phyloP scores from a whole-genome alignment of 2,113 vertebrate species.

The Paramisgurnus dabryanus region DNA sequence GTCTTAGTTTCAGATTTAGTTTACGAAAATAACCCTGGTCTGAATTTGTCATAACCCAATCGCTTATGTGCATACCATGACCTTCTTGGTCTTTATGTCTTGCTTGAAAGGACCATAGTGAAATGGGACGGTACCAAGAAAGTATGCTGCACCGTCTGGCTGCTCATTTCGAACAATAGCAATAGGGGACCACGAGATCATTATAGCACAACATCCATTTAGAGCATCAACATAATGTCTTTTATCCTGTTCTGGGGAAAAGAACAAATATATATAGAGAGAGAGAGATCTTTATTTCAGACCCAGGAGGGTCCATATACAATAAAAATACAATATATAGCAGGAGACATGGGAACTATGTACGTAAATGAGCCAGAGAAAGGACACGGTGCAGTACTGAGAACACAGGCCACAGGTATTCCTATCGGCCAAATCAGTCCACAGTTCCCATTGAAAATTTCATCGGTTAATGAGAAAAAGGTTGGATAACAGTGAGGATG shows the following conservation, averaged over 20 bases:
- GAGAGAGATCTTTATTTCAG: no score
- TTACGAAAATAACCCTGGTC: no score
- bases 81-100: background rate
- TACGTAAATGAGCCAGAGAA: conserved; percentile 10
- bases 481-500: background rate
- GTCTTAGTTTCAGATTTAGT: no score
- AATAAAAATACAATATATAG: no score
- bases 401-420: background rate
- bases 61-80: background rate
- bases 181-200: conserved; percentile 7
- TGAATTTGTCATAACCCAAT: background rate
- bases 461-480: conserved; percentile 23
- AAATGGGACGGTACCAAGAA: background rate
- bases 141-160: background rate
- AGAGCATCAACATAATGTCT: conserved; percentile 24
- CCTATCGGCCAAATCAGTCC: background rate
- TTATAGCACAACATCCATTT: conserved; percentile 10
- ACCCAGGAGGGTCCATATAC: no score
- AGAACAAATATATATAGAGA: background rate
- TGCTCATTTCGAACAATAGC: background rate
- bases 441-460: background rate
- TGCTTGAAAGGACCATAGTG: background rate
- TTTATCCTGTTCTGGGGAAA: background rate
- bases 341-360: conserved; percentile 24
- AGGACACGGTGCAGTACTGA: conserved; percentile 11